Percentiles rank a stretch among this genome's conserved stretches.
Evolutionary conservation across 2,888 invertebrate species (phyloP).

Genomic region (Theretra japonica): DNA sequence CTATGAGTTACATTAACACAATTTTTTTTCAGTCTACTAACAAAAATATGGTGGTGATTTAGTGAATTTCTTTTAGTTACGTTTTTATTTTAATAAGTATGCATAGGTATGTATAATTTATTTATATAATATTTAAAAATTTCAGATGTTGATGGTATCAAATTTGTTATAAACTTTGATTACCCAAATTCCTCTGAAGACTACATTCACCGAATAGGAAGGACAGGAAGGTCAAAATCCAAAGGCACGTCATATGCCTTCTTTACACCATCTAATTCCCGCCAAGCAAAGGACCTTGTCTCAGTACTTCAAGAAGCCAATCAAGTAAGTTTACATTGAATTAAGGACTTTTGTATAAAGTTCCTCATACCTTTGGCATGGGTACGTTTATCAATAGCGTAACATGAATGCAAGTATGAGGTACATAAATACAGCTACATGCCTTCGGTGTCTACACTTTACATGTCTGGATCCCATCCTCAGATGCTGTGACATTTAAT

Average conservation of each 20-base stretch:
- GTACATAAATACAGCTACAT: slow-evolving; percentile 87
- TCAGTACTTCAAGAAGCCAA: slow-evolving; percentile 96
- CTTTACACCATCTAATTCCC: slow-evolving; percentile 94
- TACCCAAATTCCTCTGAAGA: slow-evolving; percentile 98
- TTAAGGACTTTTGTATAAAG: slow-evolving; percentile 11
- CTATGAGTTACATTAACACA: slow-evolving; percentile 73
- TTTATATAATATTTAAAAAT: slow-evolving; percentile 38
- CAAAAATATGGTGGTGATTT: slow-evolving; percentile 12
- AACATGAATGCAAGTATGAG: slow-evolving; percentile 91
- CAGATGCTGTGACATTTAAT: slow-evolving; percentile 85
- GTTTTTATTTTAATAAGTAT: not conserved
- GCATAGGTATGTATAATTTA: too few species aligned
- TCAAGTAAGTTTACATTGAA: slow-evolving; percentile 84
- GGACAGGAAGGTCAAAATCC: slow-evolving; percentile 94
- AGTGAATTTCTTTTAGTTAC: not conserved
- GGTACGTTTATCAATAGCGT: slow-evolving; percentile 86
- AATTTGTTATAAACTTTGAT: slow-evolving; percentile 98
- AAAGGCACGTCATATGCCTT: slow-evolving; percentile 98
- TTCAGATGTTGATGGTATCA: slow-evolving; percentile 97
- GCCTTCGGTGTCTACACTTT: slow-evolving; percentile 92
- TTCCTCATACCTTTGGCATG: slow-evolving; percentile 91
- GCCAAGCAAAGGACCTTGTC: slow-evolving; percentile 95
- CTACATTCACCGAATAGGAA: slow-evolving; percentile 97
- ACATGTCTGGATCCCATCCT: slow-evolving; percentile 91
- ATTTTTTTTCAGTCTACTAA: slow-evolving; percentile 38